These are phyloP conservation scores for Acrocephalus arundinaceus DNA, from an alignment of 2,113 vertebrate species.

Conservation along the genomic window DNA sequence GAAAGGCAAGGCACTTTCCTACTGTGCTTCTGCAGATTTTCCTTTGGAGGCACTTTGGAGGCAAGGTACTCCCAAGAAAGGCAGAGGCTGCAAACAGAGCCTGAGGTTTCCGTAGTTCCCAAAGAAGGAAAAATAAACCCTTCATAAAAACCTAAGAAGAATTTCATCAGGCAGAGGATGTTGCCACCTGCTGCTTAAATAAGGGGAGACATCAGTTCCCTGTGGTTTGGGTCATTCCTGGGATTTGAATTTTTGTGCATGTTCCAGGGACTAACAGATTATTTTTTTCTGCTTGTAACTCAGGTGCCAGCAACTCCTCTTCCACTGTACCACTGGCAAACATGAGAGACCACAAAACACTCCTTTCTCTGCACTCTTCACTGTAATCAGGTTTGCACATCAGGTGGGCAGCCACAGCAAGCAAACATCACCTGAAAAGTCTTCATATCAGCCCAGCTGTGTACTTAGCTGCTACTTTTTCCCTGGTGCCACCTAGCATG, in stretches of 20 bases:
- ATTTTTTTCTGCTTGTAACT: rapidly evolving
- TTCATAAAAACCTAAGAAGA: rapidly evolving
- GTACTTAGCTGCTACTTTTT: not conserved
- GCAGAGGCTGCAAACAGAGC: not conserved
- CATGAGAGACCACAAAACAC: rapidly evolving
- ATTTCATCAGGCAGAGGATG: not conserved
- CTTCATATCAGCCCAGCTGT: not conserved
- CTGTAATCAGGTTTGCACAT: not conserved
- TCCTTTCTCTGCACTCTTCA: not conserved
- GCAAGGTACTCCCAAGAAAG: not conserved
- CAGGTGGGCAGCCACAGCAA: not conserved
- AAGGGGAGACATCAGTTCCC: not conserved
- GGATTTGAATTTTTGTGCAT: not conserved
- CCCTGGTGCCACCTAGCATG: not conserved
- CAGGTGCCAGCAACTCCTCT: not conserved
- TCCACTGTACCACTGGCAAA: not conserved
- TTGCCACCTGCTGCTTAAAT: slow-evolving; percentile 55
- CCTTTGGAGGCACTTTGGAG: not conserved
- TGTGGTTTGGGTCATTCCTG: not conserved
- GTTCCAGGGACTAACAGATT: not conserved
- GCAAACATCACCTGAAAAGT: not conserved
- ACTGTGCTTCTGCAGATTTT: not conserved
- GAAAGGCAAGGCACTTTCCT: not conserved
- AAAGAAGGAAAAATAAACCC: not conserved
- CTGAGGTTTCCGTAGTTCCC: not conserved